These are phyloP conservation scores for Ptychadena robeensis DNA, from an alignment of 2,797 vertebrate species.

Conservation along the genomic window DNA sequence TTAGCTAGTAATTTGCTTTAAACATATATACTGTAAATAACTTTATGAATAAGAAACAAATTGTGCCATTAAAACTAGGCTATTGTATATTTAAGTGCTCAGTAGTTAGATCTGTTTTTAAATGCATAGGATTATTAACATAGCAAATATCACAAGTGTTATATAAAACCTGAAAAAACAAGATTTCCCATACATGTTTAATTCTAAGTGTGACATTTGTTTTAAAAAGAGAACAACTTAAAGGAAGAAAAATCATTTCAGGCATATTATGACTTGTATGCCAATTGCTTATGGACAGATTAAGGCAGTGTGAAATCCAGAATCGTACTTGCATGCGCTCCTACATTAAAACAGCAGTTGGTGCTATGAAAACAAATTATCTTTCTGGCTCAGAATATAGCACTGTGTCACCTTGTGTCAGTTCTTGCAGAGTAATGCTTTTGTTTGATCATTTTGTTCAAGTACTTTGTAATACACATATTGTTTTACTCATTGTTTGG, in stretches of 20 bases:
- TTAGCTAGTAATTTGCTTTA: too few species aligned
- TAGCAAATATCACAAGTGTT: conserved; percentile 11
- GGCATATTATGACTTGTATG: background rate
- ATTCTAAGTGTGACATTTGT: conserved; percentile 26
- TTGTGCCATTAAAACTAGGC: background rate
- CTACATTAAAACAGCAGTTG: conserved; percentile 31
- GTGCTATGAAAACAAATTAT: conserved; percentile 38
- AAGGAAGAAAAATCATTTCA: conserved; percentile 14
- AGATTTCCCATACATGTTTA: conserved; percentile 4
- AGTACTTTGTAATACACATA: background rate
- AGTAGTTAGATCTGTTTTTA: background rate
- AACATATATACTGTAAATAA: too few species aligned
- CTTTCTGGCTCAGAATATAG: conserved; percentile 9
- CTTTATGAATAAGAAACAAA: background rate
- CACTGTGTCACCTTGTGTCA: conserved; percentile 11
- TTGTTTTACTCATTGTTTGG: background rate
- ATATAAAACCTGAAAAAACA: conserved; percentile 1
- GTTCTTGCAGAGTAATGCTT: background rate
- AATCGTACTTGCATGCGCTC: conserved; percentile 9
- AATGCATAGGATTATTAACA: background rate
- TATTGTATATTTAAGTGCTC: background rate
- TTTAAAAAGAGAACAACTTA: conserved; percentile 20
- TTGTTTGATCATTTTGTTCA: conserved; percentile 6
- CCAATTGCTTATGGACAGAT: conserved; percentile 32
- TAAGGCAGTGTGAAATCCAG: conserved; percentile 36